Percentiles rank a stretch among this genome's conserved stretches.
phyloP scores from a whole-genome alignment of 2,888 invertebrate species.

The Stenolophus ochropezus region DNA sequence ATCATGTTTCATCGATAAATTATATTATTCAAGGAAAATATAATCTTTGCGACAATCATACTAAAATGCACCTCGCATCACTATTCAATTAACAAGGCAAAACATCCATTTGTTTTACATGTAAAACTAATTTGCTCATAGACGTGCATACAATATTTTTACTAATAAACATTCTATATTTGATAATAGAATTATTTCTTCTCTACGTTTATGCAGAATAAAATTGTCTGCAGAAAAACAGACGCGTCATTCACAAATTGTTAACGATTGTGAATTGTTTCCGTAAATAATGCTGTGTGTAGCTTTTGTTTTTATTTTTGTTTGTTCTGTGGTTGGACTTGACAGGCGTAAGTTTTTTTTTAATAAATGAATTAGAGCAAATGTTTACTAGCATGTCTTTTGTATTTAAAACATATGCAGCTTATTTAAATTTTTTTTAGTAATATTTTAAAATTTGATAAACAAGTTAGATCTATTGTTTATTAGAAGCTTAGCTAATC shows the following conservation, averaged over 20 bases:
- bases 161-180: neutral
- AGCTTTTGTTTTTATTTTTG: neutral
- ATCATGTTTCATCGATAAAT: conserved; percentile 40
- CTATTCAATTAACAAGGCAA: neutral
- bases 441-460: too few relatives aligned
- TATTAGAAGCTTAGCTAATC: too few relatives aligned
- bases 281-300: neutral
- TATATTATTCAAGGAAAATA: neutral
- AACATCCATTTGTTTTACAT: neutral
- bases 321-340: neutral
- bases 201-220: neutral
- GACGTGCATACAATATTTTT: neutral
- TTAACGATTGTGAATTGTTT: neutral
- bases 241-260: neutral
- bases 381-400: neutral
- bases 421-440: too few relatives aligned
- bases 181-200: neutral
- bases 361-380: neutral
- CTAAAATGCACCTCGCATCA: neutral
- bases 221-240: neutral
- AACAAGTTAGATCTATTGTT: too few relatives aligned
- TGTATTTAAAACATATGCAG: too few relatives aligned
- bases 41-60: neutral
- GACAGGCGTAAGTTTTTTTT: neutral
- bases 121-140: neutral